These are phyloP conservation scores for Bombus waltoni DNA, from an alignment of 1,140 invertebrate genomes.

Conservation along the genomic window DNA sequence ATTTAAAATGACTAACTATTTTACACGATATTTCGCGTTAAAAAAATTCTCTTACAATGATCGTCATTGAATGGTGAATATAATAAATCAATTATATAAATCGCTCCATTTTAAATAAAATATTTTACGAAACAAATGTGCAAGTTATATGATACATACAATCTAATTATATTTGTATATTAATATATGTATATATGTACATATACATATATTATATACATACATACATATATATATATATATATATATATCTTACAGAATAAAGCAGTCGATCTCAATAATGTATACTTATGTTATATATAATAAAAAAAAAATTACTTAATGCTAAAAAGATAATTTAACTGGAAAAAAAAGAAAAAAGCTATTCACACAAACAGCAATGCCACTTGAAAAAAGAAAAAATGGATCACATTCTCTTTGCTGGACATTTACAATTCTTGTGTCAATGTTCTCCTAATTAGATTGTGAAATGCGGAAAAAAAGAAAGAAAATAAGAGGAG, in stretches of 20 bases:
- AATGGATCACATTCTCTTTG: background rate
- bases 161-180: background rate
- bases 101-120: conserved; percentile 28
- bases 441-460: background rate
- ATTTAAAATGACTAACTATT: conserved; percentile 38
- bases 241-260: conserved; percentile 17
- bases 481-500: background rate
- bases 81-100: conserved; percentile 24
- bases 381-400: background rate
- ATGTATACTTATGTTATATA: background rate
- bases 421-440: background rate
- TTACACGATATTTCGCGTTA: background rate
- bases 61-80: background rate
- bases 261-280: background rate
- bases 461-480: background rate
- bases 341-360: background rate
- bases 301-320: conserved; percentile 4
- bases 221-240: no score
- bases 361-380: background rate
- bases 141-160: conserved; percentile 10
- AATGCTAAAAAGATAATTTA: background rate
- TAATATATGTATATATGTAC: background rate
- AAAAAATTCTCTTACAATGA: background rate
- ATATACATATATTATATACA: no score
- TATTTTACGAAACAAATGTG: background rate